These are phyloP conservation scores for Halcyon leucocephala DNA, from an alignment of 2,797 vertebrate genomes.

Conservation along the genomic window DNA sequence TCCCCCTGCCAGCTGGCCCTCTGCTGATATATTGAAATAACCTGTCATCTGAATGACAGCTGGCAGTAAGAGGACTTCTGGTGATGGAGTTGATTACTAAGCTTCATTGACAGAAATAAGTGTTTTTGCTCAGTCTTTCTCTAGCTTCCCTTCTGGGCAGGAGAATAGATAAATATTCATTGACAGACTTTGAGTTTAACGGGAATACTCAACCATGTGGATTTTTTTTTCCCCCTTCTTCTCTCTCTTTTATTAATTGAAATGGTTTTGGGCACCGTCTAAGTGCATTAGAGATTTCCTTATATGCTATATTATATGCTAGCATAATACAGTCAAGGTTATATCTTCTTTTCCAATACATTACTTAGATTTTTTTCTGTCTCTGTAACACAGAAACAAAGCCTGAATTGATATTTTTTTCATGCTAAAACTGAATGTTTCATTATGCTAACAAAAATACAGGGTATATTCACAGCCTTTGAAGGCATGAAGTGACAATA, in stretches of 20 bases:
- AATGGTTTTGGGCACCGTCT: neutral
- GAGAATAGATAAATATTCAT: constrained; percentile 27
- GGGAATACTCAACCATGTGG: neutral
- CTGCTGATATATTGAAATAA: constrained; percentile 36
- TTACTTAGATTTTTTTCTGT: neutral
- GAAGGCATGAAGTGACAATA: neutral
- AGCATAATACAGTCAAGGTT: neutral
- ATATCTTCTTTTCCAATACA: neutral
- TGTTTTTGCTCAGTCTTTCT: constrained; percentile 5
- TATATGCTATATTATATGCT: neutral
- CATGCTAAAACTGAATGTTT: neutral
- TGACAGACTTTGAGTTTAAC: constrained; percentile 31
- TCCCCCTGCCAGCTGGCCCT: constrained; percentile 40
- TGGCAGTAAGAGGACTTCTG: constrained; percentile 32
- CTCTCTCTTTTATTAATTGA: neutral
- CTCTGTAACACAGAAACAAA: neutral
- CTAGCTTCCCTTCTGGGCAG: neutral
- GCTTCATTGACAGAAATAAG: constrained; percentile 50
- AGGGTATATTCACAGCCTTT: neutral
- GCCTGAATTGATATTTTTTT: neutral
- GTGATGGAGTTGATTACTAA: constrained; percentile 47
- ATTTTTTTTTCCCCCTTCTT: neutral
- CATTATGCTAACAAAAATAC: neutral
- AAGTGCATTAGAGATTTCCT: neutral
- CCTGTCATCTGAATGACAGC: constrained; percentile 44